phyloP scores from a whole-genome alignment of 2,888 invertebrate species.

The Heliconius hortense region DNA sequence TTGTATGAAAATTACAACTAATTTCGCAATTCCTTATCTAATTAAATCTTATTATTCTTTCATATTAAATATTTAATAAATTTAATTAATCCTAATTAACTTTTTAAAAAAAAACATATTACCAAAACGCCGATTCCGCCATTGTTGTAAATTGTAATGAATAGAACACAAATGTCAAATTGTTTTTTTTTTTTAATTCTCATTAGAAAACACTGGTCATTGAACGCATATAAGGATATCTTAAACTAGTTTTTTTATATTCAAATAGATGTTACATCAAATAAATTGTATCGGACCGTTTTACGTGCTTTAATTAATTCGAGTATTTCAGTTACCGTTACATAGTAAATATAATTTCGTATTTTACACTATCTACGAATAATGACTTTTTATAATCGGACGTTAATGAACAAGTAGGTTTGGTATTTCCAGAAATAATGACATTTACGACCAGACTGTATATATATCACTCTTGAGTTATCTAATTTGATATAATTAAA shows the following conservation, averaged over 20 bases:
- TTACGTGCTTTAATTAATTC: conserved; percentile 33
- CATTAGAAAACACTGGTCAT: conserved; percentile 29
- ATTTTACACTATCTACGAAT: conserved; percentile 34
- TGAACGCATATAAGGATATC: conserved; percentile 34
- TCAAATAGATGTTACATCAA: conserved; percentile 30
- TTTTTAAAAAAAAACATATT: conserved; percentile 6
- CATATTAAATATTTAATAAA: conserved; percentile 8
- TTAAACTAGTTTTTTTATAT: conserved; percentile 37
- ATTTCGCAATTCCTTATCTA: conserved; percentile 4
- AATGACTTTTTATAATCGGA: conserved; percentile 27
- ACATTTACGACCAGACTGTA: conserved; percentile 30
- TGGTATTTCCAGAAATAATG: conserved; percentile 29
- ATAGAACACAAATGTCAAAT: conserved; percentile 23
- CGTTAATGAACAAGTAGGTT: conserved; percentile 36
- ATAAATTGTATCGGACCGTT: conserved; percentile 35
- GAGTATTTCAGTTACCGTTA: conserved; percentile 32
- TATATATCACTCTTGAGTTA: conserved; percentile 20
- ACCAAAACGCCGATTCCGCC: conserved; percentile 17
- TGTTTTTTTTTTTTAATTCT: conserved; percentile 20
- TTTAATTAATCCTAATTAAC: conserved; percentile 1
- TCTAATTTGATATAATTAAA: conserved; percentile 17
- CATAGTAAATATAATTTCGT: conserved; percentile 28
- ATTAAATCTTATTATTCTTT: conserved; percentile 14
- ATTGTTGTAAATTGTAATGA: conserved; percentile 31
- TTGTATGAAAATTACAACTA: conserved; percentile 10